Evolutionary conservation across 2,113 vertebrate species (phyloP).

Genomic region (Otolemur garnettii): DNA sequence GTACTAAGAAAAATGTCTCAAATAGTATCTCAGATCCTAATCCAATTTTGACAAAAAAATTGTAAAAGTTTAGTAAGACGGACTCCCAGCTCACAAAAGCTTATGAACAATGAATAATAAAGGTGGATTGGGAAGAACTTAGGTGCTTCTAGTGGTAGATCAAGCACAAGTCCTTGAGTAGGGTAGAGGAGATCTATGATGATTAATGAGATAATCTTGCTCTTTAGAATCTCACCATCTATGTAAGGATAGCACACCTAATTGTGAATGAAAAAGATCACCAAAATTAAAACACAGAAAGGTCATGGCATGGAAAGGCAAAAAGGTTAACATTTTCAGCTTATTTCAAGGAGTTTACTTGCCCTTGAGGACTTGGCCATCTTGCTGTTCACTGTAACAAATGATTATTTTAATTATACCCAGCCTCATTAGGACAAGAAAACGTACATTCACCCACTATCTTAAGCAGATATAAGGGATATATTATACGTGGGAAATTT

Average conservation of each 20-base stretch:
- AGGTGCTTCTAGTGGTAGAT: neutral
- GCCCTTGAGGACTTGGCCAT: neutral
- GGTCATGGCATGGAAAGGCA: neutral
- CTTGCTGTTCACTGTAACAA: neutral
- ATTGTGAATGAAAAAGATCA: neutral
- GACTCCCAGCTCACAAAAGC: neutral
- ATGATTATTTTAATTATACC: neutral
- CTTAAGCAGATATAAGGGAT: neutral
- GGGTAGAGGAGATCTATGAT: neutral
- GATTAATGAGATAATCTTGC: neutral
- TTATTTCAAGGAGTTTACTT: neutral
- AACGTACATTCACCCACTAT: neutral
- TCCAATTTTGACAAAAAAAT: neutral
- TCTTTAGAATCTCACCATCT: neutral
- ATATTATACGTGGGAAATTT: neutral
- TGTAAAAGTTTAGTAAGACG: neutral
- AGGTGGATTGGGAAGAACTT: neutral
- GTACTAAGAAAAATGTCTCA: neutral
- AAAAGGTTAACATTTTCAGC: neutral
- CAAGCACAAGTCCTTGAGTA: neutral
- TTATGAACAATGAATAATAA: slow-evolving; percentile 30
- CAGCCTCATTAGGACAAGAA: slow-evolving; percentile 45
- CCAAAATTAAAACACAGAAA: neutral
- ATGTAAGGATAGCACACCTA: neutral
- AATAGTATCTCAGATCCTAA: neutral